Evolutionary conservation across 2,797 vertebrate species (phyloP).

Genomic region (Sebastes iracundus): DNA sequence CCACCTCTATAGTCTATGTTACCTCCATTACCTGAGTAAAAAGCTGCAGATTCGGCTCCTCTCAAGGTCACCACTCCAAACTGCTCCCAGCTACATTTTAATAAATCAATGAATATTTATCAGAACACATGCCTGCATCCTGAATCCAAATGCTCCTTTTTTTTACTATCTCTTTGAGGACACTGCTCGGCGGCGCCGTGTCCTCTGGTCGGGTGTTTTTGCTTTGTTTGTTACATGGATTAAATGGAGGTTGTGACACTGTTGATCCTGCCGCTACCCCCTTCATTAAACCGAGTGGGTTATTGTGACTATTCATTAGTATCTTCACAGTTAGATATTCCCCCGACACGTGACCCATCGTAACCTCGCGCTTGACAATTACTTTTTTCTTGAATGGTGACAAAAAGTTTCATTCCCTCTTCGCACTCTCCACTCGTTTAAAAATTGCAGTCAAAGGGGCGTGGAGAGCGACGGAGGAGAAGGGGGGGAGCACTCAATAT

Average conservation of each 20-base stretch:
- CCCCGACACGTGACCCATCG: conserved; percentile 36
- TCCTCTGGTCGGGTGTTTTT: conserved; percentile 58
- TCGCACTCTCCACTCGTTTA: conserved; percentile 38
- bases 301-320: conserved; percentile 26
- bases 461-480: neutral
- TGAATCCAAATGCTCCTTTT: conserved; percentile 71
- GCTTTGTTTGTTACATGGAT: conserved; percentile 58
- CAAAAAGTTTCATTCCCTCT: conserved; percentile 1
- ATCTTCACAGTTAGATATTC: conserved; percentile 14
- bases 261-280: conserved; percentile 21
- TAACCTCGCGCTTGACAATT: conserved; percentile 14
- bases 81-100: conserved; percentile 79
- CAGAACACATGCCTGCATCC: conserved; percentile 60
- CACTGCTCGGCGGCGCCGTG: conserved; percentile 17
- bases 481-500: neutral
- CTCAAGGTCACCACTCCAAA: conserved; percentile 80
- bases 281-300: conserved; percentile 45
- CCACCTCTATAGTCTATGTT: conserved; percentile 31
- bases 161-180: conserved; percentile 62
- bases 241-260: conserved; percentile 54
- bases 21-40: conserved; percentile 72
- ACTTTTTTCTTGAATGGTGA: conserved; percentile 22
- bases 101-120: conserved; percentile 88
- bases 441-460: conserved; percentile 41
- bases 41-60: conserved; percentile 54